Percentiles rank a stretch among this genome's conserved stretches.
phyloP scores from a whole-genome alignment of 2,888 invertebrate genomes.

The Pyrocoelia pectoralis region DNA sequence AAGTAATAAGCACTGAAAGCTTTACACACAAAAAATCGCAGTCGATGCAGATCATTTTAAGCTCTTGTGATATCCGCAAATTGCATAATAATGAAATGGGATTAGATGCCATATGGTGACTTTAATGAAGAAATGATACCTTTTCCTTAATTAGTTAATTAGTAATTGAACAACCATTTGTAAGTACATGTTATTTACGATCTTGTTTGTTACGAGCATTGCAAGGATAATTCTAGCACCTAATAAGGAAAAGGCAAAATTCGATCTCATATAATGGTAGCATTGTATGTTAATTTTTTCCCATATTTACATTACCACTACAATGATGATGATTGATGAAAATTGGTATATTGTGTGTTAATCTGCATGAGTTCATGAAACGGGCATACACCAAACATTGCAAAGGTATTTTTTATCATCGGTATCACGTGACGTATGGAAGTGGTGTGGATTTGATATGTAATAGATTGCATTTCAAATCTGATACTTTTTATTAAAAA shows the following conservation, averaged over 20 bases:
- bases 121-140: no score
- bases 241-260: constrained; percentile 26
- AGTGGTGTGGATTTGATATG: constrained; percentile 29
- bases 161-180: neutral
- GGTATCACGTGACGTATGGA: constrained; percentile 27
- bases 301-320: constrained; percentile 33
- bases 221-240: constrained; percentile 16
- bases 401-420: neutral
- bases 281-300: constrained; percentile 38
- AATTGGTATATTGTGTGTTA: constrained; percentile 35
- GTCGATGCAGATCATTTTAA: no score
- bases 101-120: no score
- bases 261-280: constrained; percentile 28
- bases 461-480: neutral
- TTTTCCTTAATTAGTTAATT: neutral
- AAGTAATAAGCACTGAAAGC: no score
- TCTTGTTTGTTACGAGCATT: constrained; percentile 11
- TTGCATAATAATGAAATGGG: no score
- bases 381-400: constrained; percentile 1
- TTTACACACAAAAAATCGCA: no score
- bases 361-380: constrained; percentile 34
- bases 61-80: no score
- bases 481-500: neutral
- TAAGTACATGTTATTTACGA: constrained; percentile 7
- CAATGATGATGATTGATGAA: constrained; percentile 32